Conservation (phyloP, 2,113 vertebrate genomes). For the Cariama cristata region DNA sequence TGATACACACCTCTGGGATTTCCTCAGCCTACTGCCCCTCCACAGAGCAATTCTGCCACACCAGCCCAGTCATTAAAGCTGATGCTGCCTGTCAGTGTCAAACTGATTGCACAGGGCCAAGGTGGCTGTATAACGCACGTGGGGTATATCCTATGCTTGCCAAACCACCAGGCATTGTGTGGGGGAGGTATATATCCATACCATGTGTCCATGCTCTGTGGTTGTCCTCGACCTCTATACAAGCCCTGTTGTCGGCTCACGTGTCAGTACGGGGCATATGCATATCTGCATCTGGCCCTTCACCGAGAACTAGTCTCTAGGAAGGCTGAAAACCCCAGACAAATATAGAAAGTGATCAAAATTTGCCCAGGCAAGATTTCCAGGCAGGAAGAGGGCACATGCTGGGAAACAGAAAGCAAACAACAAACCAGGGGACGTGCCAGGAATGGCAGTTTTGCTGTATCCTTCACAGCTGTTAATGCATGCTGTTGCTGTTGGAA, state of each 20-base stretch:
- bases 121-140: not conserved
- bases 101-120: not conserved
- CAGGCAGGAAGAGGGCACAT: not conserved
- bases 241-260: not conserved
- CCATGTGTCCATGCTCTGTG: not conserved
- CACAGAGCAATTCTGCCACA: not conserved
- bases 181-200: not conserved
- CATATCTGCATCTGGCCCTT: not conserved
- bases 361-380: not conserved
- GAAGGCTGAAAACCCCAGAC: not conserved
- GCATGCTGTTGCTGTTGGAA: not conserved
- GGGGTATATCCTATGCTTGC: not conserved
- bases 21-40: not conserved
- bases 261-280: not conserved
- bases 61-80: not conserved
- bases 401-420: not conserved
- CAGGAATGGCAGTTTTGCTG: not conserved
- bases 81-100: not conserved
- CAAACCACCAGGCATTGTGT: not conserved
- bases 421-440: not conserved
- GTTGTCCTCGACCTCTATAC: not conserved
- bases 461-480: not conserved
- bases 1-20: not conserved
- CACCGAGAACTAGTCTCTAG: not conserved
- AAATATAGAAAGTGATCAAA: conserved; percentile 8